A percentile compares a stretch with the other conserved stretches of the same genome.
Conservation (phyloP, 2,888 invertebrate species). For the Halocaridina rubra region DNA sequence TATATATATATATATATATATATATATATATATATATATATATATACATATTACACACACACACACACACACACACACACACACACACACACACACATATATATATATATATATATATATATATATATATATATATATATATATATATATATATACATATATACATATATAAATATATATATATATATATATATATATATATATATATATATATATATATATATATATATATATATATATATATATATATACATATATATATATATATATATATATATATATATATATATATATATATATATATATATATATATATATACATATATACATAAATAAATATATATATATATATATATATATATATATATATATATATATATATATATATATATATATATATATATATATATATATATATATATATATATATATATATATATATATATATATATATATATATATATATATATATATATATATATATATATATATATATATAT, state of each 20-base stretch:
- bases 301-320: neutral
- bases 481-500: neutral
- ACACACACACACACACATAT: neutral
- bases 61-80: neutral
- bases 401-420: no score
- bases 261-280: neutral
- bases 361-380: neutral
- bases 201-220: neutral
- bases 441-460: no score
- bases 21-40: neutral
- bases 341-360: no score
- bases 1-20: neutral
- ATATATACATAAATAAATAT: no score
- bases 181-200: neutral
- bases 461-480: no score
- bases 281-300: conserved; percentile 1
- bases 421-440: no score
- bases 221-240: neutral
- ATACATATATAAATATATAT: neutral
- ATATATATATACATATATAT: neutral
- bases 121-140: neutral
- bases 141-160: neutral
- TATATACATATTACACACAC: neutral
- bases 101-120: neutral
- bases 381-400: no score